phyloP scores from a whole-genome alignment of 2,797 vertebrate species.

The Rhadinocentrus ornatus region DNA sequence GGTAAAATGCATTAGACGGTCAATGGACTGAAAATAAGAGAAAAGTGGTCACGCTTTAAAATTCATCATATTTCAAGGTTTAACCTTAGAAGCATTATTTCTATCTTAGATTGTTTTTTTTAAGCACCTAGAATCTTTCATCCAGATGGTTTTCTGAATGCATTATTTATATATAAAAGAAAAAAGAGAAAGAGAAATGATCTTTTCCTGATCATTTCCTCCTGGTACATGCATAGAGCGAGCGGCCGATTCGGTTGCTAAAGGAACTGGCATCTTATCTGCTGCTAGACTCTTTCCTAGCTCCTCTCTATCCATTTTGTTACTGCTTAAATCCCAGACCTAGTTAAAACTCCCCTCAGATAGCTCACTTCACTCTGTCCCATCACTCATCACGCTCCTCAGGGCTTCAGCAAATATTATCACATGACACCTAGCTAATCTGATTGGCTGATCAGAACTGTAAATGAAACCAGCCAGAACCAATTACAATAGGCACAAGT shows the following conservation, averaged over 20 bases:
- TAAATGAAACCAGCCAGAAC: slow-evolving; percentile 77
- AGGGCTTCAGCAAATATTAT: slow-evolving; percentile 55
- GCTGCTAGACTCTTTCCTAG: slow-evolving; percentile 27
- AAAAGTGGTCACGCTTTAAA: not conserved
- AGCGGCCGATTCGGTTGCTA: not conserved
- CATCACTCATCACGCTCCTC: slow-evolving; percentile 68
- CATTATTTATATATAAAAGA: not conserved
- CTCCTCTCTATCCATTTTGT: slow-evolving; percentile 34
- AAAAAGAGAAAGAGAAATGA: not conserved
- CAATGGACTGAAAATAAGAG: not conserved
- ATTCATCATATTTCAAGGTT: no score
- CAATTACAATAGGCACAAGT: slow-evolving; percentile 77
- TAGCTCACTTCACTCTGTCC: slow-evolving; percentile 60
- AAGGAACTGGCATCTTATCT: slow-evolving; percentile 8
- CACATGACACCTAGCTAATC: slow-evolving; percentile 72
- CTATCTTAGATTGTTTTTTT: not conserved
- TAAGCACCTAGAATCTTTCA: not conserved
- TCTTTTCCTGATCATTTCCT: not conserved
- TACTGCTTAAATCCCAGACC: slow-evolving; percentile 57
- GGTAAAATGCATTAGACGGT: no score
- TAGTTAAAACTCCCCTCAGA: slow-evolving; percentile 72
- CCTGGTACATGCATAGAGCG: not conserved
- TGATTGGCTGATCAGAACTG: slow-evolving; percentile 78
- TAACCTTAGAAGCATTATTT: no score
- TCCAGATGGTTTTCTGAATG: not conserved